These are phyloP conservation scores for Thumatha senex DNA, from an alignment of 2,888 invertebrate species.

Conservation along the genomic window DNA sequence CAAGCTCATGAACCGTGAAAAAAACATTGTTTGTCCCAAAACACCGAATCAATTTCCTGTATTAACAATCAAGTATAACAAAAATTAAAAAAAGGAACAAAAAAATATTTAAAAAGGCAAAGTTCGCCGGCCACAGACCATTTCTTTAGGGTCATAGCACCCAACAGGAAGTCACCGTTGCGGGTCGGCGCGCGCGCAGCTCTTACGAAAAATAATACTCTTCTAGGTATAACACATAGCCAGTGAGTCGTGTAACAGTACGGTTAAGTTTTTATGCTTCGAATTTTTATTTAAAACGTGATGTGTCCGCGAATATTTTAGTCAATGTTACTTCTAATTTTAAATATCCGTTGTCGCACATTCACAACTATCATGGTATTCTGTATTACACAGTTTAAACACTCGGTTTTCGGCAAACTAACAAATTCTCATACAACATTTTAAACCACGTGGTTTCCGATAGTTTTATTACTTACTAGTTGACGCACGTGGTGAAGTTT, in stretches of 20 bases:
- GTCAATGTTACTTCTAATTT: not conserved
- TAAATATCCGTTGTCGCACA: too few species aligned
- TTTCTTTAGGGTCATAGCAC: constrained; percentile 83
- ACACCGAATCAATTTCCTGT: constrained; percentile 76
- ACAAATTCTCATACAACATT: too few species aligned
- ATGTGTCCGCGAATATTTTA: constrained; percentile 16
- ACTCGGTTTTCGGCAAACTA: too few species aligned
- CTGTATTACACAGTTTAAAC: too few species aligned
- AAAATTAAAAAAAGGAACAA: constrained; percentile 59
- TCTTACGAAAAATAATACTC: constrained; percentile 79
- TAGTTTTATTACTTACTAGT: too few species aligned
- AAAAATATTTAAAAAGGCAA: constrained; percentile 56
- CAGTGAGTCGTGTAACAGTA: constrained; percentile 61
- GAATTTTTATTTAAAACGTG: constrained; percentile 35
- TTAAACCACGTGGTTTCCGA: too few species aligned
- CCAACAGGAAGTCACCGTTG: constrained; percentile 74
- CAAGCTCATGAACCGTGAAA: constrained; percentile 56
- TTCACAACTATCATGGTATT: too few species aligned
- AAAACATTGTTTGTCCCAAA: constrained; percentile 54
- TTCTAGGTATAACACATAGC: constrained; percentile 68
- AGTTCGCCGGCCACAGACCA: constrained; percentile 66
- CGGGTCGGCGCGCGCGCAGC: constrained; percentile 75
- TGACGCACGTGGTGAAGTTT: too few species aligned
- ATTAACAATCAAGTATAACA: constrained; percentile 39
- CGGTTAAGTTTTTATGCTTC: constrained; percentile 40